These are phyloP conservation scores for Rattus rattus DNA, from an alignment of 2,113 vertebrate genomes.

Conservation along the genomic window DNA sequence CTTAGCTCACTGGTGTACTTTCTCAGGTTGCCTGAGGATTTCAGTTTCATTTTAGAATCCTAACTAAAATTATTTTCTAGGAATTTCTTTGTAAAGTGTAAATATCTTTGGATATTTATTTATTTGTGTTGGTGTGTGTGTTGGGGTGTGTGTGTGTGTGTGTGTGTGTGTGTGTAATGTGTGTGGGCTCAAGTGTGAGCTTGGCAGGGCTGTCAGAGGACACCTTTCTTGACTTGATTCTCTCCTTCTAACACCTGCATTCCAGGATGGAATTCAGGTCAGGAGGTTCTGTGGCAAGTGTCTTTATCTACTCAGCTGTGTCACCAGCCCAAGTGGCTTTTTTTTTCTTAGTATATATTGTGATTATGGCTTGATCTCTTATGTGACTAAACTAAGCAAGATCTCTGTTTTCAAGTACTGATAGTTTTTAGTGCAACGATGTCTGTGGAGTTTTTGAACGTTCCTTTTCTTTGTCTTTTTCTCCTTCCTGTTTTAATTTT, in stretches of 20 bases:
- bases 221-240: background rate
- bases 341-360: background rate
- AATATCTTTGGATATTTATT: background rate
- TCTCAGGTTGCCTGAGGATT: background rate
- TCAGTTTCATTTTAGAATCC: background rate
- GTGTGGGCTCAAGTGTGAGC: background rate
- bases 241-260: background rate
- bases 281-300: background rate
- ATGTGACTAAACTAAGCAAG: background rate
- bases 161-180: too few species aligned
- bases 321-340: background rate
- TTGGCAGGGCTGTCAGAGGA: background rate
- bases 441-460: background rate
- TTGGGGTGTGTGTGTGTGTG: background rate
- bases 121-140: background rate
- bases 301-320: background rate
- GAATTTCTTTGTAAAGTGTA: background rate
- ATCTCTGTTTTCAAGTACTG: background rate
- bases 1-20: background rate
- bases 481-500: background rate
- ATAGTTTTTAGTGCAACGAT: background rate
- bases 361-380: background rate
- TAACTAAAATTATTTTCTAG: constrained; percentile 8
- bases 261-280: background rate
- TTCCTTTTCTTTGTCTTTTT: constrained; percentile 12